phyloP scores from a whole-genome alignment of 2,797 vertebrate species.

The Bradypodion ventrale region DNA sequence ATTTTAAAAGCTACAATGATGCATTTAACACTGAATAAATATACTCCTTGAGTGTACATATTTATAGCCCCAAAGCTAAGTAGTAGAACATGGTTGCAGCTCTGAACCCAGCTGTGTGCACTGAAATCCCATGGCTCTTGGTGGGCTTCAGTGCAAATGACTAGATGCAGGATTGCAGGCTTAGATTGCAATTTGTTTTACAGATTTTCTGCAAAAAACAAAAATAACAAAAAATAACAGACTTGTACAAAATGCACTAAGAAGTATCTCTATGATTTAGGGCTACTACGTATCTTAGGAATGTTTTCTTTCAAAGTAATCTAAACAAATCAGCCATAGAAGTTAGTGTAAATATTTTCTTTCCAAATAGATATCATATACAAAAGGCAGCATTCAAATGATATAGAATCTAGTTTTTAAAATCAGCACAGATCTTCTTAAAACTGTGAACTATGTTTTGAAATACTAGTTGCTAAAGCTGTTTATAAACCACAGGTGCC shows the following conservation, averaged over 20 bases:
- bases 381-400: slow-evolving; percentile 84
- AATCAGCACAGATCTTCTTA: slow-evolving; percentile 92
- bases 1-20: slow-evolving; percentile 65
- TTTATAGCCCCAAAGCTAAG: slow-evolving; percentile 66
- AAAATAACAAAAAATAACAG: slow-evolving; percentile 43
- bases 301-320: slow-evolving; percentile 79
- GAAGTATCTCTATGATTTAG: slow-evolving; percentile 66
- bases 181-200: slow-evolving; percentile 56
- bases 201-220: slow-evolving; percentile 63
- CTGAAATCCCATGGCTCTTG: neutral
- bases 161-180: slow-evolving; percentile 8
- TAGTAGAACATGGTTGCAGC: slow-evolving; percentile 47
- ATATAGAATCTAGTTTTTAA: slow-evolving; percentile 96
- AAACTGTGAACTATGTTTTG: slow-evolving; percentile 97
- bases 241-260: slow-evolving; percentile 70
- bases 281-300: slow-evolving; percentile 75
- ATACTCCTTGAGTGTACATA: slow-evolving; percentile 73
- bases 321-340: slow-evolving; percentile 83
- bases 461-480: slow-evolving; percentile 90
- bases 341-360: slow-evolving; percentile 86
- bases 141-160: neutral
- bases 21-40: slow-evolving; percentile 65
- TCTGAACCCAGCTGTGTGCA: neutral
- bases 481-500: slow-evolving; percentile 98
- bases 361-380: slow-evolving; percentile 83